A percentile compares a stretch with the other conserved stretches of the same genome.
Conservation (phyloP, 1,140 invertebrate genomes). For the Anoplolepis gracilipes region DNA sequence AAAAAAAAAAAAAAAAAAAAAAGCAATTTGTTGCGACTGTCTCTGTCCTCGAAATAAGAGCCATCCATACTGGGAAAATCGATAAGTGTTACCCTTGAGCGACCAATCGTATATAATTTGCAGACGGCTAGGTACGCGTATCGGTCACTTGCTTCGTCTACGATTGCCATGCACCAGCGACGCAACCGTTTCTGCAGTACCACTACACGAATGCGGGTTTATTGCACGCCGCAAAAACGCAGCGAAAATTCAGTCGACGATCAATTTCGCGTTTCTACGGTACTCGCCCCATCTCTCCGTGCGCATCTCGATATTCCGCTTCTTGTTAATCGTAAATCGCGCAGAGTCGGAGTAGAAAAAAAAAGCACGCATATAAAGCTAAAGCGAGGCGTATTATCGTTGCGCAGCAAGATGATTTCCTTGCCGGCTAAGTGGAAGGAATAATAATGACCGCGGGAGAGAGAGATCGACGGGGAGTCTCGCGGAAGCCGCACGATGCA, state of each 20-base stretch:
- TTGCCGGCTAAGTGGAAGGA: constrained; percentile 52
- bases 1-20: background rate
- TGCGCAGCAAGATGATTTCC: constrained; percentile 49
- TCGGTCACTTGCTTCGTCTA: background rate
- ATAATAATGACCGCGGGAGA: constrained; percentile 48
- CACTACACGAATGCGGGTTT: background rate
- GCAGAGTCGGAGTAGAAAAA: background rate
- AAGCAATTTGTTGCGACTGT: constrained; percentile 10
- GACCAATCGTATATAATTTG: constrained; percentile 51
- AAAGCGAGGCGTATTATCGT: constrained; percentile 31
- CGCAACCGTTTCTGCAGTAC: background rate
- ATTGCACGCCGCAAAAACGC: background rate
- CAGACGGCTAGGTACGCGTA: background rate
- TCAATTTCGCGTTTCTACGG: constrained; percentile 38
- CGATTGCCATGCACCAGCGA: constrained; percentile 18
- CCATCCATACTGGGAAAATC: constrained; percentile 34
- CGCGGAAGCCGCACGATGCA: constrained; percentile 30
- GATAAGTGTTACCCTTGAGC: constrained; percentile 39
- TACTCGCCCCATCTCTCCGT: background rate
- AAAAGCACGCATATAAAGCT: background rate
- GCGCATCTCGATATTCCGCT: constrained; percentile 36
- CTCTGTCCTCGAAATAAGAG: background rate
- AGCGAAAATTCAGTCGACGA: background rate
- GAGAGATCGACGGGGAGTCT: constrained; percentile 39
- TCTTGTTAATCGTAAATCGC: constrained; percentile 24